A percentile compares a stretch with the other conserved stretches of the same genome.
These are phyloP conservation scores for Drosophila rufa DNA, from an alignment of 1,140 invertebrate species.

Conservation along the genomic window DNA sequence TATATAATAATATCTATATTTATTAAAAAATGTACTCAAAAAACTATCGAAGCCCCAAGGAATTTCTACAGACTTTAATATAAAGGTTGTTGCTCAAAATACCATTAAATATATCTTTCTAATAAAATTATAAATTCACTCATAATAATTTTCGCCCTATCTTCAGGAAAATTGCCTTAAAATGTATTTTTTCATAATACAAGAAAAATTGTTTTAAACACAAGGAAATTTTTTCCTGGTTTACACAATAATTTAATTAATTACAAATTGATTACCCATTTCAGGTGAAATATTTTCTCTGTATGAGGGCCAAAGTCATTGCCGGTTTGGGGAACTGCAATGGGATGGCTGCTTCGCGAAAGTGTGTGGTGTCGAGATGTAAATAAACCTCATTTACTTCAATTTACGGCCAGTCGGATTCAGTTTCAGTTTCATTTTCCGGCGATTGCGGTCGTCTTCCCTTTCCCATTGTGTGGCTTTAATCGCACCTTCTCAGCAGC, in stretches of 20 bases:
- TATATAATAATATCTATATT: too few species aligned
- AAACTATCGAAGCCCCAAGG: too few species aligned
- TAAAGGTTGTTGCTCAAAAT: neutral
- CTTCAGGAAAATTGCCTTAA: too few species aligned
- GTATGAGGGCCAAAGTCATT: slow-evolving; percentile 27
- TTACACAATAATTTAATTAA: neutral
- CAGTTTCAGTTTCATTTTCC: slow-evolving; percentile 59
- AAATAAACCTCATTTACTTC: slow-evolving; percentile 76
- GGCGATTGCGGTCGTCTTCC: slow-evolving; percentile 44
- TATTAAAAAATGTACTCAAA: too few species aligned
- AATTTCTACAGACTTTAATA: neutral
- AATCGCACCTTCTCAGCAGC: slow-evolving; percentile 9
- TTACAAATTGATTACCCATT: neutral
- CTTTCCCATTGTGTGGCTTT: slow-evolving; percentile 39
- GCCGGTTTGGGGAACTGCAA: slow-evolving; percentile 39
- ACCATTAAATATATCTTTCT: too few species aligned
- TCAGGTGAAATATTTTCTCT: slow-evolving; percentile 8
- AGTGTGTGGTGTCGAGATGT: slow-evolving; percentile 51
- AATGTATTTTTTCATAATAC: too few species aligned
- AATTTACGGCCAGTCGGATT: slow-evolving; percentile 55
- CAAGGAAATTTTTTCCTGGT: too few species aligned
- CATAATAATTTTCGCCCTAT: too few species aligned
- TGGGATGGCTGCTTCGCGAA: slow-evolving; percentile 49
- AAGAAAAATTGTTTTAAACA: too few species aligned
- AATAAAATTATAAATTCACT: too few species aligned